A percentile compares a stretch with the other conserved stretches of the same genome.
Conservation (phyloP, 2,888 invertebrate species). For the Odontocolon sp. region DNA sequence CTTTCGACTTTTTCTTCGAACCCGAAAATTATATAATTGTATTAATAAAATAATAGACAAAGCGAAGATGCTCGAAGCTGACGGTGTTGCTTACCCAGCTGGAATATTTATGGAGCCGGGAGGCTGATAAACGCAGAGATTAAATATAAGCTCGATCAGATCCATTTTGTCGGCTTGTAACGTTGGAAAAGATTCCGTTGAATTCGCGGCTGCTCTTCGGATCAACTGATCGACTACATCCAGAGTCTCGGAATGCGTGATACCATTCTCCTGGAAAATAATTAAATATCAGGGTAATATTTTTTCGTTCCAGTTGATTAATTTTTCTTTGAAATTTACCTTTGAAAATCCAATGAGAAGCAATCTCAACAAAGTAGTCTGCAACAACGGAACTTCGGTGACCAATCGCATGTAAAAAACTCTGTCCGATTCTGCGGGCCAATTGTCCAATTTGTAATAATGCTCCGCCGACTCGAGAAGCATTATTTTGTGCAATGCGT, state of each 20-base stretch:
- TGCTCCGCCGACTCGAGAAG: slow-evolving; percentile 90
- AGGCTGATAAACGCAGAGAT: slow-evolving; percentile 94
- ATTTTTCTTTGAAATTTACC: slow-evolving; percentile 72
- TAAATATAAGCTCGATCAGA: slow-evolving; percentile 94
- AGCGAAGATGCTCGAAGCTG: no score
- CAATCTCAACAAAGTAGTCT: slow-evolving; percentile 91
- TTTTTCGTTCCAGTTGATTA: not conserved
- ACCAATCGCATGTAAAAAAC: slow-evolving; percentile 89
- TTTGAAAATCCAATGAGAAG: slow-evolving; percentile 91
- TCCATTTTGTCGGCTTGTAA: slow-evolving; percentile 91
- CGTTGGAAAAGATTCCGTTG: slow-evolving; percentile 87
- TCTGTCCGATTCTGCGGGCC: slow-evolving; percentile 96
- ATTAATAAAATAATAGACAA: no score
- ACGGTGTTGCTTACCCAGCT: slow-evolving; percentile 88
- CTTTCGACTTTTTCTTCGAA: no score
- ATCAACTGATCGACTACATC: slow-evolving; percentile 94
- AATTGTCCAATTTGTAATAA: slow-evolving; percentile 92
- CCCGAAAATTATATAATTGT: no score
- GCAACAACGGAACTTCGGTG: slow-evolving; percentile 93
- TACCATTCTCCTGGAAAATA: slow-evolving; percentile 87
- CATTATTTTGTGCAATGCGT: slow-evolving; percentile 90
- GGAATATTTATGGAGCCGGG: slow-evolving; percentile 96
- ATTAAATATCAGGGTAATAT: slow-evolving; percentile 3
- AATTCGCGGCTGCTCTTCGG: slow-evolving; percentile 90
- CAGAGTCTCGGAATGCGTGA: slow-evolving; percentile 91